Percentiles rank a stretch among this genome's conserved stretches.
These are phyloP conservation scores for Pelodiscus sinensis DNA, from an alignment of 2,113 vertebrate genomes.

Conservation along the genomic window DNA sequence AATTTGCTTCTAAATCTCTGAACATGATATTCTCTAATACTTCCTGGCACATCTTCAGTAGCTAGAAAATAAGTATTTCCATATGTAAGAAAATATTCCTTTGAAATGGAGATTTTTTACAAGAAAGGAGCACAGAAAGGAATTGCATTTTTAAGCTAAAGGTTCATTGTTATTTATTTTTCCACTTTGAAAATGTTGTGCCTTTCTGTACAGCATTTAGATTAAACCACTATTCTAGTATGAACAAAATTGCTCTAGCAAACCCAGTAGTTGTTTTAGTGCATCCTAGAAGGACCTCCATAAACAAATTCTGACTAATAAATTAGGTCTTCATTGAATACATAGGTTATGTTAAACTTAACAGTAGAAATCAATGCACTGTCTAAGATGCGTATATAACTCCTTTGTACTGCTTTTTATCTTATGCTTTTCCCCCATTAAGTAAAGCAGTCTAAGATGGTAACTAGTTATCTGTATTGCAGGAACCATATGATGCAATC, in stretches of 20 bases:
- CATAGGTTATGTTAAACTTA: background rate
- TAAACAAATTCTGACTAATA: conserved; percentile 45
- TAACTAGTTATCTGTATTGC: conserved; percentile 55
- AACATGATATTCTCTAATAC: conserved; percentile 64
- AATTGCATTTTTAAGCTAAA: conserved; percentile 53
- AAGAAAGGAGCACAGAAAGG: conserved; percentile 44
- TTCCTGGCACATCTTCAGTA: conserved; percentile 60
- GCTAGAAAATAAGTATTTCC: conserved; percentile 72
- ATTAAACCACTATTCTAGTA: conserved; percentile 55
- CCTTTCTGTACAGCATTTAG: conserved; percentile 36
- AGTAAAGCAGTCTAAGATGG: conserved; percentile 48
- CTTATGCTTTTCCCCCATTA: conserved; percentile 60
- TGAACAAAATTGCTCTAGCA: conserved; percentile 41
- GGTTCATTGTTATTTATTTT: conserved; percentile 56
- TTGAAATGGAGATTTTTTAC: conserved; percentile 69
- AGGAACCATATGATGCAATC: conserved; percentile 55
- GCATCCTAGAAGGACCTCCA: conserved; percentile 25
- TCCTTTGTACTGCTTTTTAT: background rate
- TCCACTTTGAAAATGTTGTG: conserved; percentile 57
- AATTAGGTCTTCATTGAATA: background rate
- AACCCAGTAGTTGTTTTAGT: conserved; percentile 8
- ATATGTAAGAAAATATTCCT: conserved; percentile 67
- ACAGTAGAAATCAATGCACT: background rate
- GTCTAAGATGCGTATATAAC: background rate
- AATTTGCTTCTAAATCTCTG: conserved; percentile 72